Evolutionary conservation across 2,888 invertebrate genomes (phyloP).

Genomic region (Lepidochitona cinerea): DNA sequence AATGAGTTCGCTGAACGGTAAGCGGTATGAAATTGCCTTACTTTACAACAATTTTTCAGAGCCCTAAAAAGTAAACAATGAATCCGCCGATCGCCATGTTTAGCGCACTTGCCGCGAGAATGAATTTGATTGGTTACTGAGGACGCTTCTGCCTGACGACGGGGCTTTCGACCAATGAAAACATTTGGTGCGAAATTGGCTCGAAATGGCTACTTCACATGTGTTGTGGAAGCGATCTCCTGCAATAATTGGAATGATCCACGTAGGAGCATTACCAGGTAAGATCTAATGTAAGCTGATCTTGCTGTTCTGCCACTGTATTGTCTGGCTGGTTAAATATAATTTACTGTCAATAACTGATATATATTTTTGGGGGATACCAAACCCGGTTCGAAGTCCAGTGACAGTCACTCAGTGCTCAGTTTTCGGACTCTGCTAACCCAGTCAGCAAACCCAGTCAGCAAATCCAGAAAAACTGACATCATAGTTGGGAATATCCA

Average conservation of each 20-base stretch:
- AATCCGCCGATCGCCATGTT: background rate
- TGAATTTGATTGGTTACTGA: slow-evolving; percentile 42
- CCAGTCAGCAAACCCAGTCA: no score
- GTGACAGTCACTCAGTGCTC: no score
- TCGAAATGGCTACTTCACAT: background rate
- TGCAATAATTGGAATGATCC: slow-evolving; percentile 80
- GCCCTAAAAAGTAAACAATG: background rate
- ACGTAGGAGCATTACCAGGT: slow-evolving; percentile 81
- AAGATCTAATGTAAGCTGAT: no score
- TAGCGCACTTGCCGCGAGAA: background rate
- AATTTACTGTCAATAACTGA: no score
- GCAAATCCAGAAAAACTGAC: no score
- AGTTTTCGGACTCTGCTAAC: no score
- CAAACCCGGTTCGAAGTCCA: no score
- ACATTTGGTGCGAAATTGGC: background rate
- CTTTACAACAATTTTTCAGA: slow-evolving; percentile 14
- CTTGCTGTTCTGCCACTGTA: no score
- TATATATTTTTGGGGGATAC: no score
- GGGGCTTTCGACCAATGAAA: slow-evolving; percentile 18
- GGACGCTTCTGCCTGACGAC: slow-evolving; percentile 24
- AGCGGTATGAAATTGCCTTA: slow-evolving; percentile 26
- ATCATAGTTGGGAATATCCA: no score
- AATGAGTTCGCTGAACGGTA: slow-evolving; percentile 11
- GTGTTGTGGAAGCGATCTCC: background rate
- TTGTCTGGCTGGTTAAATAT: no score